Evolutionary conservation across 2,888 invertebrate genomes (phyloP).

Genomic region (Xanthorhoe spadicearia): DNA sequence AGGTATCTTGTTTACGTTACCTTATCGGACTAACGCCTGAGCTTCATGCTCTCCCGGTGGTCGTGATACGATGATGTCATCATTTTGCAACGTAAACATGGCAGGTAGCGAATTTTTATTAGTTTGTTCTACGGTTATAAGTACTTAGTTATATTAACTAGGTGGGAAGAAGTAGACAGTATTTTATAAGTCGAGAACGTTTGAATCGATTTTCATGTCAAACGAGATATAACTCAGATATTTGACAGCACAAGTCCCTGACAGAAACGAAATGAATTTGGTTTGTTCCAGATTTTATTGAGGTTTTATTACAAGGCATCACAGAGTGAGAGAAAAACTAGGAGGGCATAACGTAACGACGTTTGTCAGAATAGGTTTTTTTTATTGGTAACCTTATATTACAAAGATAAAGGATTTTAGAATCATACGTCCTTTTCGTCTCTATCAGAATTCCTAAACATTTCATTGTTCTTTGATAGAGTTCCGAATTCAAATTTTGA

Average conservation of each 20-base stretch:
- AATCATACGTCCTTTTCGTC: neutral
- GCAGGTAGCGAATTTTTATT: slow-evolving; percentile 6
- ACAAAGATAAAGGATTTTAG: no score
- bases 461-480: neutral
- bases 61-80: slow-evolving; percentile 73
- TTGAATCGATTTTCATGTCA: no score
- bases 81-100: slow-evolving; percentile 47
- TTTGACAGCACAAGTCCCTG: no score
- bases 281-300: no score
- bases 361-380: no score
- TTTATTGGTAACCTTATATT: no score
- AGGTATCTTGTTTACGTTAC: slow-evolving; percentile 64
- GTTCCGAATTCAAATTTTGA: neutral
- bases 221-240: no score
- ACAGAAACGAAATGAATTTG: no score
- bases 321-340: no score
- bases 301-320: no score
- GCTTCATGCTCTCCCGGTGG: slow-evolving; percentile 70
- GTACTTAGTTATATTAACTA: no score
- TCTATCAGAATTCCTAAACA: neutral
- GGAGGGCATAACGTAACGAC: no score
- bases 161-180: neutral
- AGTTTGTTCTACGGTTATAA: neutral
- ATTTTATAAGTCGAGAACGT: neutral
- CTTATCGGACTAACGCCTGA: slow-evolving; percentile 67